A percentile compares a stretch with the other conserved stretches of the same genome.
Conservation (phyloP, 2,113 vertebrate species). For the Zosterops borbonicus region DNA sequence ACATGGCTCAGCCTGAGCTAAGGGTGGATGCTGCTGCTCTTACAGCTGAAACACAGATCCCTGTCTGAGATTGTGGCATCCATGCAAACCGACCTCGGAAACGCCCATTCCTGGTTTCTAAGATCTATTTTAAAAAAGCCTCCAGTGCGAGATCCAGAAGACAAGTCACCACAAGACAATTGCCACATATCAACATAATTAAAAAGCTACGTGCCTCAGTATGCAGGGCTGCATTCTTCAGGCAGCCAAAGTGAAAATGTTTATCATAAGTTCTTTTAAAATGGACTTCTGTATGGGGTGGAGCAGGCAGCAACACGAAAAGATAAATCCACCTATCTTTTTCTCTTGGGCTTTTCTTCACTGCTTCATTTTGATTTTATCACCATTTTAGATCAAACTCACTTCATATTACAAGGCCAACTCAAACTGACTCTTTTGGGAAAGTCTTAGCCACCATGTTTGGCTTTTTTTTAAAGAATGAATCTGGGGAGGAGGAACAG, state of each 20-base stretch:
- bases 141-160: neutral
- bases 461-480: conserved; percentile 2
- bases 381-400: conserved; percentile 21
- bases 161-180: conserved; percentile 65
- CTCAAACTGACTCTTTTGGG: neutral
- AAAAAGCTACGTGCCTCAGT: conserved; percentile 38
- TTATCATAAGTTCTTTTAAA: neutral
- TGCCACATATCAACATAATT: conserved; percentile 64
- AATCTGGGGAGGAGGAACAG: neutral
- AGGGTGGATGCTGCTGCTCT: neutral
- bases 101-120: neutral
- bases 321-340: conserved; percentile 8
- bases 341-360: neutral
- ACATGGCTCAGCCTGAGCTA: fast-evolving
- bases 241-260: conserved; percentile 12
- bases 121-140: neutral
- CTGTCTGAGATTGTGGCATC: neutral
- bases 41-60: neutral
- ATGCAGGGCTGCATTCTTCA: conserved; percentile 10
- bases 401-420: neutral
- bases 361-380: neutral
- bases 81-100: neutral
- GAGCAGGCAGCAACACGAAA: conserved; percentile 38
- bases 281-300: conserved; percentile 19
- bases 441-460: conserved; percentile 14